phyloP scores from a whole-genome alignment of 1,140 invertebrate species.

The Drosophila ohnishii region DNA sequence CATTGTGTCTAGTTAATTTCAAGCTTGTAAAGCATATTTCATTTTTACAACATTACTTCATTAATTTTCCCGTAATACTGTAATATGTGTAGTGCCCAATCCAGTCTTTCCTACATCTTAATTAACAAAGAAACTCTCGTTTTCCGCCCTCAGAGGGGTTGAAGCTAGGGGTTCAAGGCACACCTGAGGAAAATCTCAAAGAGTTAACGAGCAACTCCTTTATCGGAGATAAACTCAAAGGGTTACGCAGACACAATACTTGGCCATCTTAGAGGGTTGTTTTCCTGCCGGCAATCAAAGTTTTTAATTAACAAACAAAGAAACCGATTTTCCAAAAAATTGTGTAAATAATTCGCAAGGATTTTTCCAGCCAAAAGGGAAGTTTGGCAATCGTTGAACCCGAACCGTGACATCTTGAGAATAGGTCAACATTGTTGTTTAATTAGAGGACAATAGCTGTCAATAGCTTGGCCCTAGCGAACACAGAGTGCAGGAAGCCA shows the following conservation, averaged over 20 bases:
- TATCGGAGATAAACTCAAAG: constrained; percentile 18
- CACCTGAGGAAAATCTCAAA: constrained; percentile 21
- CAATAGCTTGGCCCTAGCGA: constrained; percentile 46
- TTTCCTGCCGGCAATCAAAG: constrained; percentile 38
- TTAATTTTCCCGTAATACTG: background rate
- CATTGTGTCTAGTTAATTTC: too few species aligned
- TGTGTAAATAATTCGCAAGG: constrained; percentile 23
- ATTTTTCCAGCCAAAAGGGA: constrained; percentile 45
- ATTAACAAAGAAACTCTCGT: constrained; percentile 4
- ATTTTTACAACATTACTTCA: background rate
- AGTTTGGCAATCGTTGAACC: constrained; percentile 48
- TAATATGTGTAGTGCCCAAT: background rate
- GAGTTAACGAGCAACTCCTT: constrained; percentile 43
- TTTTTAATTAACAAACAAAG: constrained; percentile 76
- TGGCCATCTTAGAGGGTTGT: constrained; percentile 20
- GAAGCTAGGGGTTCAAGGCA: constrained; percentile 8
- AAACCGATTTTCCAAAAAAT: constrained; percentile 38
- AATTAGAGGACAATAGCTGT: constrained; percentile 79
- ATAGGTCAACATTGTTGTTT: constrained; percentile 79
- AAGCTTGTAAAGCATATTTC: background rate
- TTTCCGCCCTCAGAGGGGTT: constrained; percentile 23
- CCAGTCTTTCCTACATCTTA: background rate
- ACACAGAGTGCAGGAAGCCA: constrained; percentile 7
- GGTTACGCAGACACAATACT: constrained; percentile 22
- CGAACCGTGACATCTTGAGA: constrained; percentile 66